phyloP scores from a whole-genome alignment of 2,888 invertebrate genomes.

The Hemicrepidius hirtus region DNA sequence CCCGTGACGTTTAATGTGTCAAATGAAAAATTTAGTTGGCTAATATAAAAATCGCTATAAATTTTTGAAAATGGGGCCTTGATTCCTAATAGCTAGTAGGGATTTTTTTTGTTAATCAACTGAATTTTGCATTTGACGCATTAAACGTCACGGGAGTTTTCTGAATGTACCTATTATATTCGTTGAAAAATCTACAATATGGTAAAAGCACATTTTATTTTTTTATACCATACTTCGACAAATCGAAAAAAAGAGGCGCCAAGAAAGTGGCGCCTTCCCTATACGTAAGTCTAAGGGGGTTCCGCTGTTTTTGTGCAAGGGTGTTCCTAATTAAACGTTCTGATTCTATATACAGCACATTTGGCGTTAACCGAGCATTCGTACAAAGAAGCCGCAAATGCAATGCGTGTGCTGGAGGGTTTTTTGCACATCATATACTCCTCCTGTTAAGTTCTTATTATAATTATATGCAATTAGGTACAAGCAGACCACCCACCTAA shows the following conservation, averaged over 20 bases:
- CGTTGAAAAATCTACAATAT: too few species aligned
- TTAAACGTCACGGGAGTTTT: too few species aligned
- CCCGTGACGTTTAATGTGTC: too few species aligned
- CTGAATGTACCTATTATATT: too few species aligned
- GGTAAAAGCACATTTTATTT: neutral
- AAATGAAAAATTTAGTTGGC: too few species aligned
- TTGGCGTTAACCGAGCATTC: slow-evolving; percentile 61
- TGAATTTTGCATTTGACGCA: too few species aligned
- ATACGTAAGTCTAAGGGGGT: slow-evolving; percentile 44
- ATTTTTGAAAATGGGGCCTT: too few species aligned
- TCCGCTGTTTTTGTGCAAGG: slow-evolving; percentile 52
- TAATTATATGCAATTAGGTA: slow-evolving; percentile 43
- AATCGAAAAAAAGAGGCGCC: slow-evolving; percentile 36
- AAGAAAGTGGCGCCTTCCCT: slow-evolving; percentile 35
- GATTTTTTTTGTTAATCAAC: too few species aligned
- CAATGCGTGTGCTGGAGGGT: slow-evolving; percentile 12
- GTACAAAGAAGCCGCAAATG: slow-evolving; percentile 56
- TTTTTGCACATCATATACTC: slow-evolving; percentile 28
- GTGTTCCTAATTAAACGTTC: slow-evolving; percentile 57
- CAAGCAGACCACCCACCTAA: slow-evolving; percentile 42
- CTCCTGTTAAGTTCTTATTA: slow-evolving; percentile 27
- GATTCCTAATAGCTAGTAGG: too few species aligned
- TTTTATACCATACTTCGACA: too few species aligned
- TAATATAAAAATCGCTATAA: too few species aligned
- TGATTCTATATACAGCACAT: slow-evolving; percentile 59